Base-by-base conservation (phyloP, 2,113 vertebrate species). In the Peromyscus californicus region DNA sequence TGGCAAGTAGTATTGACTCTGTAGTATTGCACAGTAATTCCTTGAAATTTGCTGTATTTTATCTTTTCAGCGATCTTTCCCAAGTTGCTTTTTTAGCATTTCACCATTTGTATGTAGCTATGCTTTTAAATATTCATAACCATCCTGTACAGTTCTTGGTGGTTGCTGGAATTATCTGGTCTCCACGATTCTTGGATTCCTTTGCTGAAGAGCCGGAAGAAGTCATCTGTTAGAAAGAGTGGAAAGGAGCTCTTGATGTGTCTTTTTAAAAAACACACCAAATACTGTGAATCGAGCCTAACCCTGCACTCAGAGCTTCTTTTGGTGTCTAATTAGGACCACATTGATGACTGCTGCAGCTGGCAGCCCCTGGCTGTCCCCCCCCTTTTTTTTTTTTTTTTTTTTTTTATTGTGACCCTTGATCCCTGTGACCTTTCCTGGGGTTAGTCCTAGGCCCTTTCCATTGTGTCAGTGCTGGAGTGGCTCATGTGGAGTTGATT, bases 401-500 rank as follows among this genome's bases (percentile, higher is more conserved):
- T 97, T 98, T 98, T 98, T 98, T 97, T 98, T 98, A 93, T 97
- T 98, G 91, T 98, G 98, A 98, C 98, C 98, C 97, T 95, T 98
- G 98, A 98, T 98, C 98, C 98, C 24, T 17, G 63, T 98, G 99
- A 99, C 99, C 99, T 98, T 98, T 99, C 98, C 98, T 98, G 98
- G 98, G 98, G 98, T 99, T 98, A 98, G 98, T 98, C 96, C 90
- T 98, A 97, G 99, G 98, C 99, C 97, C 97, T 98, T 97, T 98
- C 89, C 99, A 98, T 99, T 99, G 99, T 99, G 98, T 98, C 97
- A 97, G 98, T 98, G 99, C 98, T 96, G 98, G 98, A 98, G 98
- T 98, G 99, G 98, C 98, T 99, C 99, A 99, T 99, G 98, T 98
- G 98, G 99, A 99, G 99, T 99, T 99, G 99, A 99, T 99, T 99